These are phyloP conservation scores for Horisme vitalbata DNA, from an alignment of 2,888 invertebrate genomes.

Conservation along the genomic window DNA sequence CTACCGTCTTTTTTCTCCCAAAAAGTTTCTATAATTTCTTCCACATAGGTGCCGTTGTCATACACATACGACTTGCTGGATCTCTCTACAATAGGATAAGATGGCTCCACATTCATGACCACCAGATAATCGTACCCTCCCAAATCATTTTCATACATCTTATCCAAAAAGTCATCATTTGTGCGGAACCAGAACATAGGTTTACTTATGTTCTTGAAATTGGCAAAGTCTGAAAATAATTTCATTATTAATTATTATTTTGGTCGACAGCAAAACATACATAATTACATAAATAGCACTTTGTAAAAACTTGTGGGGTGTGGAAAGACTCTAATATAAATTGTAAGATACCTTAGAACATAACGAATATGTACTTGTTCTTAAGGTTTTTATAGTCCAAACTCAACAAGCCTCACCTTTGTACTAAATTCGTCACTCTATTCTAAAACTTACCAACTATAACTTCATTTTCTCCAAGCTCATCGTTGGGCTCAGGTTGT, in stretches of 20 bases:
- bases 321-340: too few species aligned
- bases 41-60: constrained; percentile 7
- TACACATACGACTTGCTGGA: constrained; percentile 5
- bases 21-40: constrained; percentile 14
- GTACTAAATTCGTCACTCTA: too few species aligned
- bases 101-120: constrained; percentile 41
- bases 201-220: not conserved
- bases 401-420: too few species aligned
- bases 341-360: too few species aligned
- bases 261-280: too few species aligned
- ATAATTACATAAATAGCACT: too few species aligned
- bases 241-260: too few species aligned
- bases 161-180: constrained; percentile 25
- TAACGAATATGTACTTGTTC: too few species aligned
- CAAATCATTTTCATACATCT: constrained; percentile 18
- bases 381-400: too few species aligned
- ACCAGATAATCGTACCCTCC: constrained; percentile 40
- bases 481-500: not conserved
- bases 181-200: constrained; percentile 16
- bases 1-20: constrained; percentile 34
- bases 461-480: not conserved
- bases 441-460: constrained; percentile 1
- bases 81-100: constrained; percentile 39
- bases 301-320: too few species aligned
- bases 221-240: constrained; percentile 2